Evolutionary conservation across 2,888 invertebrate species (phyloP).

Genomic region (Apamea sordens): DNA sequence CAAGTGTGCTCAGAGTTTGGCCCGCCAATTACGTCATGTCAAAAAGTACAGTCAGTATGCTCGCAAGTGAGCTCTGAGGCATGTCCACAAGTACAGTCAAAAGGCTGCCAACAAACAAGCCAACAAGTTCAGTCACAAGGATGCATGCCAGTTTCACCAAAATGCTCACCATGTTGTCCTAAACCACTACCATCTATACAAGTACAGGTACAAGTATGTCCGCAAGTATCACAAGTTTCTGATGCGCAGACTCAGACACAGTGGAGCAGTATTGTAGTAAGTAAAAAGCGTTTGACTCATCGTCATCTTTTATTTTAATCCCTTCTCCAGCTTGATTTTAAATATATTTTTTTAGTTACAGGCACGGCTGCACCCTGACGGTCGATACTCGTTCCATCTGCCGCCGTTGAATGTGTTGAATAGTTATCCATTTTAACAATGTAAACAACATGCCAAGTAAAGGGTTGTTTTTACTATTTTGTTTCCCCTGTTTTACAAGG

Average conservation of each 20-base stretch:
- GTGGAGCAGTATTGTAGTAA: constrained; percentile 80
- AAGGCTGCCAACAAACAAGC: background rate
- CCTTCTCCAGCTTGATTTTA: constrained; percentile 8
- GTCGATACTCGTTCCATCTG: constrained; percentile 80
- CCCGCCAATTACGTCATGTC: background rate
- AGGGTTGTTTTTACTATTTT: constrained; percentile 12
- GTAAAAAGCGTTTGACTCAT: constrained; percentile 28
- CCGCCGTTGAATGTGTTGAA: constrained; percentile 78
- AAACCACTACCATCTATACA: background rate
- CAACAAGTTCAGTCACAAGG: constrained; percentile 4
- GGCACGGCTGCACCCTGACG: constrained; percentile 76
- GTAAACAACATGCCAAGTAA: constrained; percentile 27
- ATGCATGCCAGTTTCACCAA: background rate
- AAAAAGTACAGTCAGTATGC: background rate
- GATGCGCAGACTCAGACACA: constrained; percentile 78
- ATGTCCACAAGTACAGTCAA: background rate
- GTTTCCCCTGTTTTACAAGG: background rate
- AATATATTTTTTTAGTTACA: constrained; percentile 77
- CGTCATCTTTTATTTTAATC: background rate
- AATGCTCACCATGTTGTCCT: background rate
- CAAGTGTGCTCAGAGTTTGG: background rate
- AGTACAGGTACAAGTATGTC: constrained; percentile 9
- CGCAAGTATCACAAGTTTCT: constrained; percentile 9
- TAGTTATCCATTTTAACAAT: constrained; percentile 65
- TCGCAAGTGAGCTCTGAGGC: background rate